Conservation (phyloP, 2,888 invertebrate genomes). For the Chymomyza caudatula region DNA sequence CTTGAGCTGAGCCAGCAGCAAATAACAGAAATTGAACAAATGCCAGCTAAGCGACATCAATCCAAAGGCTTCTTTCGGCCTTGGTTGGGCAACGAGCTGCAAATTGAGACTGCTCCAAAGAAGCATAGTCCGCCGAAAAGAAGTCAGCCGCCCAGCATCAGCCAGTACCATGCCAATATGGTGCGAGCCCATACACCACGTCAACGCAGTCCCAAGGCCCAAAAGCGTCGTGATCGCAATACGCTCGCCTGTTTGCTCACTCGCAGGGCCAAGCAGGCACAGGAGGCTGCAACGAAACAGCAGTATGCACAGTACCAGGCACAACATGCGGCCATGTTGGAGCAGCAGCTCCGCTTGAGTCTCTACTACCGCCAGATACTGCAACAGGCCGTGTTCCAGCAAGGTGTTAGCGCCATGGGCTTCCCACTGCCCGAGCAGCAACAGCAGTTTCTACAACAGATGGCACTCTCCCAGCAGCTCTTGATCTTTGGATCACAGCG, state of each 20-base stretch:
- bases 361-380: conserved; percentile 66
- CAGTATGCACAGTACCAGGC: conserved; percentile 51
- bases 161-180: conserved; percentile 66
- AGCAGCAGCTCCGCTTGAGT: conserved; percentile 56
- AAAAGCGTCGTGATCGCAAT: conserved; percentile 67
- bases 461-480: conserved; percentile 56
- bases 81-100: conserved; percentile 51
- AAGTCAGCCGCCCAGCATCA: conserved; percentile 38
- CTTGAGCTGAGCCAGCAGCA: conserved; percentile 33
- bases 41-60: conserved; percentile 39
- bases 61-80: conserved; percentile 45
- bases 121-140: background rate
- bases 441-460: conserved; percentile 57
- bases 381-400: conserved; percentile 51
- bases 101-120: background rate
- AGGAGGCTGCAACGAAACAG: conserved; percentile 54
- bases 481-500: conserved; percentile 47
- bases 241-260: conserved; percentile 66
- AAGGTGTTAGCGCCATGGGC: background rate
- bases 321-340: conserved; percentile 42
- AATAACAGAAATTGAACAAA: background rate
- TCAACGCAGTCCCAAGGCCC: conserved; percentile 61
- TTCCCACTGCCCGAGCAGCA: conserved; percentile 46
- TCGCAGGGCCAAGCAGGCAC: conserved; percentile 62
- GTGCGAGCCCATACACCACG: conserved; percentile 36